Evolutionary conservation across 2,797 vertebrate genomes (phyloP).

Genomic region (Mormyrus hasselquistii): DNA sequence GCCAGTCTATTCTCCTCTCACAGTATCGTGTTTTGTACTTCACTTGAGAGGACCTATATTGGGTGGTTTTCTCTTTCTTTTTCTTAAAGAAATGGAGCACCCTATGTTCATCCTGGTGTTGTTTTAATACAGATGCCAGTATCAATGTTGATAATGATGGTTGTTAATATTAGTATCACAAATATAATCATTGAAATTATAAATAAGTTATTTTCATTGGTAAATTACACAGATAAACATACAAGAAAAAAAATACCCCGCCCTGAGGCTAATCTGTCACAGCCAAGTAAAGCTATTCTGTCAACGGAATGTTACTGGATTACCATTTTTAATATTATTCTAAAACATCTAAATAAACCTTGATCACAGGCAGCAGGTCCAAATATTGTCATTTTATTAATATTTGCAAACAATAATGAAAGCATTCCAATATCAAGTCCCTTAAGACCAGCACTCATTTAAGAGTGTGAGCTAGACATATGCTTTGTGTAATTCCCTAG

Average conservation of each 20-base stretch:
- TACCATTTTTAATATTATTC: not conserved
- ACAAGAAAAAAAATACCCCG: not conserved
- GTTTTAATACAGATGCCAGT: not conserved
- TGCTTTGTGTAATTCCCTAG: slow-evolving; percentile 40
- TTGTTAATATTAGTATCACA: not conserved
- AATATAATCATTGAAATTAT: not conserved
- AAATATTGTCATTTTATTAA: not conserved
- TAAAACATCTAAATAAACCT: not conserved
- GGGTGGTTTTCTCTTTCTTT: not conserved
- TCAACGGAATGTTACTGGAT: not conserved
- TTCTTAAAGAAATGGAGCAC: not conserved
- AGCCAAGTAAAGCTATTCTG: not conserved
- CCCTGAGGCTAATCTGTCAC: not conserved
- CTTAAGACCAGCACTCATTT: slow-evolving; percentile 40
- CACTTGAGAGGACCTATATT: not conserved
- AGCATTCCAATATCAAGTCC: slow-evolving; percentile 31
- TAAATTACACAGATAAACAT: not conserved
- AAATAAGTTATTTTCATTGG: not conserved
- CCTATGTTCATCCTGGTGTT: not conserved
- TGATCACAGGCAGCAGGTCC: not conserved
- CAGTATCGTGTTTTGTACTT: not conserved
- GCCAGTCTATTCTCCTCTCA: not conserved
- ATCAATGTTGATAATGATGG: not conserved
- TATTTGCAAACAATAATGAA: slow-evolving; percentile 15
- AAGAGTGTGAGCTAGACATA: slow-evolving; percentile 33